A percentile compares a stretch with the other conserved stretches of the same genome.
These are phyloP conservation scores for Gorsachius goisagi DNA, from an alignment of 2,113 vertebrate genomes.

Conservation along the genomic window DNA sequence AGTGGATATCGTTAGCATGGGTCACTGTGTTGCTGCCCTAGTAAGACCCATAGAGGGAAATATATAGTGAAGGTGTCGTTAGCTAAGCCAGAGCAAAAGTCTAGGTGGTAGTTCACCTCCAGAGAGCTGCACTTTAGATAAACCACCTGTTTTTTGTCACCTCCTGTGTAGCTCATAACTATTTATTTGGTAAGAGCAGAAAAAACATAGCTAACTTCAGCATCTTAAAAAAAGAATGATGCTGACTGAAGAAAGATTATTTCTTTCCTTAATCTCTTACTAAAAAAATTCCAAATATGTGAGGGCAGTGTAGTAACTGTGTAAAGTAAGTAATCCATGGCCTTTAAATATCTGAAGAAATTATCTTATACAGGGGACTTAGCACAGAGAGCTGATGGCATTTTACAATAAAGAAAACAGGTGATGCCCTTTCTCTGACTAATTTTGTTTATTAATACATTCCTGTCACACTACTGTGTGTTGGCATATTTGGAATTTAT, in stretches of 20 bases:
- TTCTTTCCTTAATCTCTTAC: not conserved
- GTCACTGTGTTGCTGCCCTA: not conserved
- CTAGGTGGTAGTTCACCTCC: not conserved
- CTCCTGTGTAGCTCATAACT: not conserved
- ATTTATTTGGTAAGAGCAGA: not conserved
- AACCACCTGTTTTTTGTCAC: not conserved
- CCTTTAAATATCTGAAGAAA: constrained; percentile 15
- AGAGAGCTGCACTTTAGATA: not conserved
- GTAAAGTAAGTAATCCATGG: not conserved
- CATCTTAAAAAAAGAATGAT: not conserved
- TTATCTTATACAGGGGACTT: not conserved
- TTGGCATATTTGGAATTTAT: not conserved
- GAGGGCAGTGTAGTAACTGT: not conserved
- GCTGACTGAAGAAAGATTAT: not conserved
- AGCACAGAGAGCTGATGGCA: not conserved
- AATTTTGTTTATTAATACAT: constrained; percentile 16
- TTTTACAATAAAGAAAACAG: constrained; percentile 33
- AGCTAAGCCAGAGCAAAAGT: not conserved
- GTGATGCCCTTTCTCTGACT: not conserved
- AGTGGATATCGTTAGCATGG: not conserved
- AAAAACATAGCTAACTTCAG: not conserved
- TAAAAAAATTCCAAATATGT: not conserved
- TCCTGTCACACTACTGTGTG: not conserved
- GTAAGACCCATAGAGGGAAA: not conserved
- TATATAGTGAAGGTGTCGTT: not conserved